Conservation (phyloP, 1,140 invertebrate genomes). For the Trachymyrmex cornetzi region DNA sequence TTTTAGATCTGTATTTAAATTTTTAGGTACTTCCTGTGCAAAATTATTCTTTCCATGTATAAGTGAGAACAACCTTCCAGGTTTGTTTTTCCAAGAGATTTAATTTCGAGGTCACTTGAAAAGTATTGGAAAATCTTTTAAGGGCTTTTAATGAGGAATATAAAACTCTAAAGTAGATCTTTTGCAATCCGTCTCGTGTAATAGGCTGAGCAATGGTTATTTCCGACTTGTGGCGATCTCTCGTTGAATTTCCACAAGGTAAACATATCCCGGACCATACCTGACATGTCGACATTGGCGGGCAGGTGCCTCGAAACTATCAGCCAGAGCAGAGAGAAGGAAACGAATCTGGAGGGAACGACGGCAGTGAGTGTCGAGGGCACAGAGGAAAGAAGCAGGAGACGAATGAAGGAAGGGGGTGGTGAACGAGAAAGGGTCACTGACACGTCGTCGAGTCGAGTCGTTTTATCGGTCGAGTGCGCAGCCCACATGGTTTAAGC, state of each 20-base stretch:
- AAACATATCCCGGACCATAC: constrained; percentile 12
- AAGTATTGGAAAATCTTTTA: not conserved
- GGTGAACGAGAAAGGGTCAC: constrained; percentile 67
- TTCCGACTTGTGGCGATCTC: not conserved
- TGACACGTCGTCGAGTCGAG: constrained; percentile 73
- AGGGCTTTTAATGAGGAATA: not conserved
- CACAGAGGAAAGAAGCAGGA: constrained; percentile 40
- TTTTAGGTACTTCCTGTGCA: too few species aligned
- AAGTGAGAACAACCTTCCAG: not conserved
- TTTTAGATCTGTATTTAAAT: too few species aligned
- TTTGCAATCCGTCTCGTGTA: not conserved
- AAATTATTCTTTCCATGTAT: too few species aligned
- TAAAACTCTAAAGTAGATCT: not conserved
- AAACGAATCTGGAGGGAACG: constrained; percentile 38
- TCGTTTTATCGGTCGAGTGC: constrained; percentile 70
- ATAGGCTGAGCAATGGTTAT: not conserved
- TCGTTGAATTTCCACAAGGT: not conserved
- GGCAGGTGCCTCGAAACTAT: constrained; percentile 45
- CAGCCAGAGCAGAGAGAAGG: constrained; percentile 41
- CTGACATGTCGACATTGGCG: constrained; percentile 24
- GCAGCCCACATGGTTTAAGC: constrained; percentile 71
- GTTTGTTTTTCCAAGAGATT: not conserved
- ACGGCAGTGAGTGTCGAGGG: constrained; percentile 33
- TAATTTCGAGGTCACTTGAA: not conserved
- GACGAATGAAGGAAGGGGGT: constrained; percentile 30